Base-by-base conservation (phyloP, 2,888 invertebrate genomes). In the Tiliacea citrago region DNA sequence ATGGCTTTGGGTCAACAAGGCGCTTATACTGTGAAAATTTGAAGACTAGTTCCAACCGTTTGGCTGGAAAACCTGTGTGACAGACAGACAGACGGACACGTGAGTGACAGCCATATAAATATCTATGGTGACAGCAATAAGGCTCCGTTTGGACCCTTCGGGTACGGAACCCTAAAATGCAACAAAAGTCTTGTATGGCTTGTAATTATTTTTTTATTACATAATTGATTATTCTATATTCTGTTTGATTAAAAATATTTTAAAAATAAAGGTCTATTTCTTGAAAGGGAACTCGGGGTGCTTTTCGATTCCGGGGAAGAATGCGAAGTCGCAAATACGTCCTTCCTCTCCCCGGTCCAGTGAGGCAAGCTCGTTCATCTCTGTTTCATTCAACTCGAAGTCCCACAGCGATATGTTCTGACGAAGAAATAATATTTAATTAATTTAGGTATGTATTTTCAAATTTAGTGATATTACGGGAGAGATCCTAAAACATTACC, bases 281-380 rank as follows among this genome's bases (percentile, higher is more conserved):
- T 97, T 97, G 88, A 98, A 98, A 0, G 98, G 98, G 90, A 97
- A 98, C 90, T 98, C 98, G 0, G 98, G 98, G 91, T 98, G 98
- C 49, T 97, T 96, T n/a, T 97, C 94, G 47, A 97, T 91, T 67
- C 98, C 98, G 68, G 95, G 94, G 86, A 98, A 97, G 90, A 98
- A 97, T 35, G 92, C 87, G 91, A 98, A 98, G 92, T 98, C 97
- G 85, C 98, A 97, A 79, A 98, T 97, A 72, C 98, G 97, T 0
- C 97, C 97, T 39, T 94, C 93, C 73, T 97, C 95, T 18, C 97
- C 97, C 82, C 97, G 96, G 91, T 99, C 98, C 72, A 98, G 92
- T 0, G 92, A 94, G 51, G 96, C 95, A 72, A 99, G 90, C 69
- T 96, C 95, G 0, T 93, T 87, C 94, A 98, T 97, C 89, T 98